Conservation (phyloP, 2,888 invertebrate species). For the Dicroscelio sp. region DNA sequence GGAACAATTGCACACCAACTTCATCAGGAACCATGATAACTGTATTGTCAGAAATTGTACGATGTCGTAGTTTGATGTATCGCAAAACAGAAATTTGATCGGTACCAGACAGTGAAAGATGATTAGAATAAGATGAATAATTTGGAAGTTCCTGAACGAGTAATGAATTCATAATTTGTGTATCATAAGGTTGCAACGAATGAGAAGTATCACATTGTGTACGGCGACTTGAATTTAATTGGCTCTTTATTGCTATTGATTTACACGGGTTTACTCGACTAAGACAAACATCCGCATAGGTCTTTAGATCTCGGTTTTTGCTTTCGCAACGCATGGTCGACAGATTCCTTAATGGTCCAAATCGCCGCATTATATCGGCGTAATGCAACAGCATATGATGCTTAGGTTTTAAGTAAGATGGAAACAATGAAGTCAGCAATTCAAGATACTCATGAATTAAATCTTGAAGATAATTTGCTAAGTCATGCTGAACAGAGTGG, state of each 20-base stretch:
- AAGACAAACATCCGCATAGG: slow-evolving; percentile 48
- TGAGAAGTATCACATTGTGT: neutral
- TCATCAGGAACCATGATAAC: slow-evolving; percentile 37
- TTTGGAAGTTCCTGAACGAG: neutral
- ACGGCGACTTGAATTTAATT: slow-evolving; percentile 58
- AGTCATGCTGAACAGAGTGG: slow-evolving; percentile 37
- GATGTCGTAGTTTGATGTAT: slow-evolving; percentile 19
- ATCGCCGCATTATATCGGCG: slow-evolving; percentile 49
- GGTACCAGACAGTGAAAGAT: neutral
- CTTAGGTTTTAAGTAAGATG: slow-evolving; percentile 76
- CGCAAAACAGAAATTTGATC: neutral
- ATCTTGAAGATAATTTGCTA: slow-evolving; percentile 55
- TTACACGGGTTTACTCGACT: slow-evolving; percentile 71
- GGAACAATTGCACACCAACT: slow-evolving; percentile 18
- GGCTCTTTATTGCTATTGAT: slow-evolving; percentile 70
- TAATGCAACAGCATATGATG: slow-evolving; percentile 82
- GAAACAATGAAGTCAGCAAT: slow-evolving; percentile 55
- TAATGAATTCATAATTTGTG: neutral
- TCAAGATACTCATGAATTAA: slow-evolving; percentile 73
- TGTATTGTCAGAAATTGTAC: neutral
- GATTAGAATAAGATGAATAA: slow-evolving; percentile 25
- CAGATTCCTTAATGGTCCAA: slow-evolving; percentile 69
- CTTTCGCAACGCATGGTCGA: slow-evolving; percentile 79
- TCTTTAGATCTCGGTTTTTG: slow-evolving; percentile 76
- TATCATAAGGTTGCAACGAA: neutral